Base-by-base conservation (phyloP, 2,888 invertebrate genomes). In the Nasonia oneida region DNA sequence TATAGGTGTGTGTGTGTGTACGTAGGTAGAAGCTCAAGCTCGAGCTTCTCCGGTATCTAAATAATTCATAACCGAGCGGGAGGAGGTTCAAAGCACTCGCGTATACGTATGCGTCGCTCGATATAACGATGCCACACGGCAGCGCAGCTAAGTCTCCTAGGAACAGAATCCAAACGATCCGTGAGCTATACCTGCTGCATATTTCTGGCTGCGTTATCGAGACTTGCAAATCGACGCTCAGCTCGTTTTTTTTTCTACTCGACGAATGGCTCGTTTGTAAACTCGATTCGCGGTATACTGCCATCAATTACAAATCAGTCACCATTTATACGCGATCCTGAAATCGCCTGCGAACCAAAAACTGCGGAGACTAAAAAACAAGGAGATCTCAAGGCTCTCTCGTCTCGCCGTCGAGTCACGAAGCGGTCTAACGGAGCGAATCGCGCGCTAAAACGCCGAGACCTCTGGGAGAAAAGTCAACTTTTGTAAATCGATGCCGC, bases 1-100 rank as follows among this genome's bases (percentile, higher is more conserved):
- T 67, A 67, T 29, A 6, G 53, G 57, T n/a, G 23, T 53, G 18
- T n/a, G 23, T 53, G 18, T 53, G 53, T 53, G 18, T 53, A 15
- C 18, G 18, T 53, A n/a, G n/a, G n/a, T n/a, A n/a, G 71, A 39
- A 71, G 29, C 39, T 15, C 71, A 39, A 71, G 67, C 39, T n/a
- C 53, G 23, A 64, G 64, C 42, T 81, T 81, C 81, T 74, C 37
- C 37, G 73, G 61, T 74, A 67, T 33, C 67, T 67, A 81, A 81
- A 74, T 81, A 81, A 81, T 80, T 80, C 80, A 80, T 80, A 80
- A 80, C 71, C 37, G 53, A 50, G 73, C 39, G 42, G 42, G 42
- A 42, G 73, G 39, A 23, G 37, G 71, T 71, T 80, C 80, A 80
- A 71, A 80, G 79, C 67, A 18, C 29, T 33, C 29, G 61, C 47